phyloP scores from a whole-genome alignment of 2,113 vertebrate genomes.

The Rhizomys pruinosus region DNA sequence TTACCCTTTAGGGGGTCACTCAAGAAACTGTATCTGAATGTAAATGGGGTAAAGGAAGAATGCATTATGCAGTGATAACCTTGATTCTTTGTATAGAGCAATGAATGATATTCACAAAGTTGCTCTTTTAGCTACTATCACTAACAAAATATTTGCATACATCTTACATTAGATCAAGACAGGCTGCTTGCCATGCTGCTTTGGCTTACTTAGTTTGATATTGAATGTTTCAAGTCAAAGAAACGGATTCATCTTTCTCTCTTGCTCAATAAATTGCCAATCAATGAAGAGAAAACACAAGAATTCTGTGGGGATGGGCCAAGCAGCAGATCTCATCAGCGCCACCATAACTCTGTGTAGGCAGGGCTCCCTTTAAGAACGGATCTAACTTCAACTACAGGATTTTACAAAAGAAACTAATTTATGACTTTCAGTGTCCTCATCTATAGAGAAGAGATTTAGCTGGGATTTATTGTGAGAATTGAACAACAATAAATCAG shows the following conservation, averaged over 20 bases:
- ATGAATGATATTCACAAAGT: neutral
- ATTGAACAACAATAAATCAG: neutral
- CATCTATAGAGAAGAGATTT: neutral
- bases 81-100: slow-evolving; percentile 30
- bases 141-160: neutral
- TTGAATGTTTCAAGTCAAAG: slow-evolving; percentile 17
- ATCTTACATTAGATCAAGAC: neutral
- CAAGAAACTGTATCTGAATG: slow-evolving; percentile 37
- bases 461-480: neutral
- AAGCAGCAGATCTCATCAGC: accelerated
- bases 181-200: neutral
- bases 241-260: neutral
- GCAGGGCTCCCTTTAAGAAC: neutral
- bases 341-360: neutral
- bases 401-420: neutral
- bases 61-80: neutral
- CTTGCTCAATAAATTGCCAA: neutral
- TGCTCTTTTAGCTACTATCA: neutral
- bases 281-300: neutral
- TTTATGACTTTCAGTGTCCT: neutral
- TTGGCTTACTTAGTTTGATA: neutral
- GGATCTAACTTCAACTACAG: neutral
- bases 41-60: neutral
- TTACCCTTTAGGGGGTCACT: neutral
- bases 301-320: accelerated